These are phyloP conservation scores for Cheilosia variabilis DNA, from an alignment of 2,888 invertebrate genomes.

Conservation along the genomic window DNA sequence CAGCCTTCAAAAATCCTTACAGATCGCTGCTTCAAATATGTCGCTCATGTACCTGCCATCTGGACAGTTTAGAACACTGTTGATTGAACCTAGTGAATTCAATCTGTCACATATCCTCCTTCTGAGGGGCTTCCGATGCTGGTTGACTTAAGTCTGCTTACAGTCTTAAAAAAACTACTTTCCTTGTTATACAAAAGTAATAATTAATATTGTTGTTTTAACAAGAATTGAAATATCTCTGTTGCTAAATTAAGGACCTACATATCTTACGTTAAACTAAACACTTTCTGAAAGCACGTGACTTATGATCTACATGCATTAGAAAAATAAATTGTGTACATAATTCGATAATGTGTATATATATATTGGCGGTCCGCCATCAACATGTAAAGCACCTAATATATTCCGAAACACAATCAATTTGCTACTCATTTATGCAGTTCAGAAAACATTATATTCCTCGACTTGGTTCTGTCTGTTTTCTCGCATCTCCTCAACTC, in stretches of 20 bases:
- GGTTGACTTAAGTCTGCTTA: no score
- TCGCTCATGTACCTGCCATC: no score
- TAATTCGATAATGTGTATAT: conserved; percentile 33
- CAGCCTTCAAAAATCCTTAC: no score
- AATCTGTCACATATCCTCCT: no score
- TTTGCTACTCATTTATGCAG: conserved; percentile 7
- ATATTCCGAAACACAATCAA: conserved; percentile 7
- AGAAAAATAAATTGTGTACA: conserved; percentile 19
- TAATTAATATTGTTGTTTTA: background rate
- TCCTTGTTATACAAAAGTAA: no score
- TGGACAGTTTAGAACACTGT: no score
- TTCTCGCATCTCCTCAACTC: conserved; percentile 26
- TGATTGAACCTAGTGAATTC: no score
- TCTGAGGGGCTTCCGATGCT: no score
- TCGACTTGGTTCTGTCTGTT: background rate
- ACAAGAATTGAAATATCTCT: background rate
- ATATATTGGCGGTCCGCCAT: conserved; percentile 28
- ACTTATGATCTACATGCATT: conserved; percentile 22
- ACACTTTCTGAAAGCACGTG: conserved; percentile 32
- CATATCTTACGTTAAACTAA: background rate
- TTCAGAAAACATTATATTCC: background rate
- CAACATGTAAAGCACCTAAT: conserved; percentile 4
- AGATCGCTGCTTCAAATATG: no score
- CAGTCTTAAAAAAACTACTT: no score
- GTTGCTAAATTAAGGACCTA: background rate